Base-by-base conservation (phyloP, 2,113 vertebrate genomes). In the Bubo scandiacus region DNA sequence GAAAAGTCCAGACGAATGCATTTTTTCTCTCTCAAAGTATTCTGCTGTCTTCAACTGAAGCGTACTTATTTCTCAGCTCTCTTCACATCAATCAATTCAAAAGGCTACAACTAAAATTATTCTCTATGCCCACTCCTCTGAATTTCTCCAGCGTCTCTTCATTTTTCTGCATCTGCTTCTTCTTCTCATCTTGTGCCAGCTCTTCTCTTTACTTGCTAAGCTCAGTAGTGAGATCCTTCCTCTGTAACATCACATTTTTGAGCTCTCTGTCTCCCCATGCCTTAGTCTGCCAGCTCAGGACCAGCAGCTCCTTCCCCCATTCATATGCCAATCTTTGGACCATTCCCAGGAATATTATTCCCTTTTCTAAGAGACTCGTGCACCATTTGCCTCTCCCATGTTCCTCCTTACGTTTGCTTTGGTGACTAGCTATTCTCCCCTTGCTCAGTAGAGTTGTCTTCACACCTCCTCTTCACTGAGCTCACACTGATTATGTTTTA, bases 391-490 rank as follows among this genome's bases (percentile, higher is more conserved):
- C 63, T 85, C 83, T 87, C 23, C 54, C 49, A 32, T 36, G 80
- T 66, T 36, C 36, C 40, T 92, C 49, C 70, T 49, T 75, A 74
- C 57, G 78, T 79, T 61, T 94, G 63, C 52, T 84, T 55, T 58
- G 71, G 62, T 92, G 88, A 94, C 91, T 94, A 87, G 55, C 51
- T 91, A 68, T 65, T 81, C 78, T 79, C 70, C 49, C 65, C 85
- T 61, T 84, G 54, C 92, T 94, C 70, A 61, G 45, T 23, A 75
- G 68, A 83, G 79, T 72, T 79, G 65, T 75, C 70, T 96, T 95
- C 94, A 92, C 92, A 96, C 91, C 91, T 96, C 95, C 92, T 87
- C 95, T 94, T 89, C 96, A 94, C 61, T 51, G 49, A 89, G 57
- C 88, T 96, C 89, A 89, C 20, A 12, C 78, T 40, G 84, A 74